These are phyloP conservation scores for Ceyx melanurus DNA, from an alignment of 2,113 vertebrate species.

Conservation along the genomic window DNA sequence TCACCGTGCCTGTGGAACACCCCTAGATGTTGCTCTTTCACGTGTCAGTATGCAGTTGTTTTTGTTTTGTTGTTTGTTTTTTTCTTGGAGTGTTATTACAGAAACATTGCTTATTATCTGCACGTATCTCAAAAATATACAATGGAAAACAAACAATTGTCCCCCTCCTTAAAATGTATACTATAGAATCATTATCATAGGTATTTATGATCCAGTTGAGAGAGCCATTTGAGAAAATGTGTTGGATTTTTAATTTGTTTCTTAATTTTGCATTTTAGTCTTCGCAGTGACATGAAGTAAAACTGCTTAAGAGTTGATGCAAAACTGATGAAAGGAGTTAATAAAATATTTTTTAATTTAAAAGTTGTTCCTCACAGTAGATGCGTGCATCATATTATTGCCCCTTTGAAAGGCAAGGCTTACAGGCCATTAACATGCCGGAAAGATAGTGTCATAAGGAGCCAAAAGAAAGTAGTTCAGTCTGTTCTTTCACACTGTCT, in stretches of 20 bases:
- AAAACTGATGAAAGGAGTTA: neutral
- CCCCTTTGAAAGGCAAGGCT: neutral
- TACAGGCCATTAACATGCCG: neutral
- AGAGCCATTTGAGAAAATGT: neutral
- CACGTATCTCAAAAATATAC: neutral
- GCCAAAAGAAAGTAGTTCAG: neutral
- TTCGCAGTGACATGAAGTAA: neutral
- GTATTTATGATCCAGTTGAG: neutral
- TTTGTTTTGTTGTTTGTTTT: too few relatives aligned
- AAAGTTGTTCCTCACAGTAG: neutral
- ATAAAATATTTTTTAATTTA: neutral
- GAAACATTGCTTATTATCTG: neutral
- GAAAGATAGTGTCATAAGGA: neutral
- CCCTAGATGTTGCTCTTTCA: neutral
- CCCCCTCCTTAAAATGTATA: neutral
- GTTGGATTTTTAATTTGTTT: neutral
- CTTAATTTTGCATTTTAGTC: neutral
- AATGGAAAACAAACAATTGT: neutral
- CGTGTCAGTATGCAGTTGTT: neutral
- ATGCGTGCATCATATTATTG: neutral
- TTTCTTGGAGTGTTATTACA: neutral
- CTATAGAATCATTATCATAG: neutral
- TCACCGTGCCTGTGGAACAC: neutral
- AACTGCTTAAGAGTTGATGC: neutral
- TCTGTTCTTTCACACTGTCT: neutral